phyloP scores from a whole-genome alignment of 2,113 vertebrate genomes.

The Tauraco erythrolophus region DNA sequence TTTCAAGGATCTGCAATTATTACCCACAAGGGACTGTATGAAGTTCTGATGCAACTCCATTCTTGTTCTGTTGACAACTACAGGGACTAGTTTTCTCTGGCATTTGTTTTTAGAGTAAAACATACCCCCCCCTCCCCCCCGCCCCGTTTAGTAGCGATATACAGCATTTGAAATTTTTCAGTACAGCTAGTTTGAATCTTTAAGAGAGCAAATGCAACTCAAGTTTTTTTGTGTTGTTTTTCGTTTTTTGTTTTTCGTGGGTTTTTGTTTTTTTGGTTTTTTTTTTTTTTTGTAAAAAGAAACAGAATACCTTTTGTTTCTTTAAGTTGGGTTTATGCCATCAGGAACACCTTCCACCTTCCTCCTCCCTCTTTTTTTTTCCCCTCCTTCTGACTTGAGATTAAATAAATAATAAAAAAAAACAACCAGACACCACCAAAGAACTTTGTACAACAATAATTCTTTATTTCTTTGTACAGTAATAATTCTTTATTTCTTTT shows the following conservation, averaged over 20 bases:
- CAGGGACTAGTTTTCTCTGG: background rate
- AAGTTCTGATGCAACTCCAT: background rate
- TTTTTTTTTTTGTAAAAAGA: background rate
- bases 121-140: fast-evolving
- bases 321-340: background rate
- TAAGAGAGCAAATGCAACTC: background rate
- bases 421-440: background rate
- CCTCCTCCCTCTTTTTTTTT: background rate
- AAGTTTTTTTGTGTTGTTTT: too few relatives aligned
- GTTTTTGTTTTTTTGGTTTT: too few relatives aligned
- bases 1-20: background rate
- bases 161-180: background rate
- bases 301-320: background rate
- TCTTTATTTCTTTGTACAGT: background rate
- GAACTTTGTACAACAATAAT: background rate
- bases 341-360: background rate
- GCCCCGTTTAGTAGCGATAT: background rate
- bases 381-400: background rate
- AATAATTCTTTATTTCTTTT: background rate
- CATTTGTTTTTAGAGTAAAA: background rate
- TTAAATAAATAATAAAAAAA: background rate
- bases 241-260: too few relatives aligned
- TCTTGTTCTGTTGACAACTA: background rate
- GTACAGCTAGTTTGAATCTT: background rate
- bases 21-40: background rate